These are phyloP conservation scores for Sterrhoptilus dennistouni DNA, from an alignment of 2,113 vertebrate species.

Conservation along the genomic window DNA sequence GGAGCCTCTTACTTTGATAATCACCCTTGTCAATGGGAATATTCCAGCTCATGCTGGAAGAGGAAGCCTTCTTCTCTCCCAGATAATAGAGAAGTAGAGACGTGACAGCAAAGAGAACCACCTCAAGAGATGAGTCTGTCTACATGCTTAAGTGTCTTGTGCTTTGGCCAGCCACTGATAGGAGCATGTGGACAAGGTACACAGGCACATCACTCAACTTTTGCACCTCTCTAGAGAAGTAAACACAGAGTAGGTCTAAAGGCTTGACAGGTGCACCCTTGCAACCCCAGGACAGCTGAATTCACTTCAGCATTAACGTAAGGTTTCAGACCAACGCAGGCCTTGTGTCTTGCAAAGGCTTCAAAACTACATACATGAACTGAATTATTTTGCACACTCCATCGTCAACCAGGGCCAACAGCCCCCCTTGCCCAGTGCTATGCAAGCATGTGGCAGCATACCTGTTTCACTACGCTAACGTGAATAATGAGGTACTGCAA, in stretches of 20 bases:
- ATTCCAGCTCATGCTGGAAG: not conserved
- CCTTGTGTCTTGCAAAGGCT: not conserved
- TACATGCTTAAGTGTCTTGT: rapidly evolving
- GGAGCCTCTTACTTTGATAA: not conserved
- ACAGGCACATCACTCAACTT: too few relatives aligned
- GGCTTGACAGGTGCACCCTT: not conserved
- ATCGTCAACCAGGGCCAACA: not conserved
- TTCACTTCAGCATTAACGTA: not conserved
- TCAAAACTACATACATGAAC: not conserved
- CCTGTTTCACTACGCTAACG: rapidly evolving
- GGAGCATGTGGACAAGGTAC: not conserved
- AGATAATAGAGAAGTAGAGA: rapidly evolving
- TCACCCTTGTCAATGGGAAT: not conserved
- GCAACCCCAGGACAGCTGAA: not conserved
- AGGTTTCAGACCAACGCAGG: not conserved
- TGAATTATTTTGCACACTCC: not conserved
- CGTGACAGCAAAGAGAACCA: not conserved
- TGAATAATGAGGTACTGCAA: not conserved
- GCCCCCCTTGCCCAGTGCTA: rapidly evolving
- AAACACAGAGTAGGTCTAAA: not conserved
- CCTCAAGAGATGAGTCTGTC: not conserved
- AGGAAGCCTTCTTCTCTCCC: not conserved
- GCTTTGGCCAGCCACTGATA: not conserved
- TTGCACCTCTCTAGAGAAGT: not conserved
- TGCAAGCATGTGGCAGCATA: rapidly evolving